Evolutionary conservation across 2,888 invertebrate genomes (phyloP).

Genomic region (Augiades crinisus): DNA sequence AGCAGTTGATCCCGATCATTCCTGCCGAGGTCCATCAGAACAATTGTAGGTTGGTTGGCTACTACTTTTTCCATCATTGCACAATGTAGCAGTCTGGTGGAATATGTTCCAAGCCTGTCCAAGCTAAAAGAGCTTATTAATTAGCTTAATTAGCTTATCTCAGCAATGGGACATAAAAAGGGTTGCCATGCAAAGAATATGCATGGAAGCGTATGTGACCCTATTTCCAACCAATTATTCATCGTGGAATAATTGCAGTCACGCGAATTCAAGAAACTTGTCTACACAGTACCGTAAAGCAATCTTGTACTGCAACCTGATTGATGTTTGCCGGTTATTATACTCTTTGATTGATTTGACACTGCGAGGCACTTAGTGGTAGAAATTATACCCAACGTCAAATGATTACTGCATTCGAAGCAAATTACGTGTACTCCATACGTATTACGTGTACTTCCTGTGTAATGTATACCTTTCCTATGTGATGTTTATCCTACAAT

Average conservation of each 20-base stretch:
- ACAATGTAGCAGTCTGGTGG: no score
- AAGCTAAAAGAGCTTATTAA: no score
- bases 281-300: background rate
- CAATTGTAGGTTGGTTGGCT: no score
- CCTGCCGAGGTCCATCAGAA: no score
- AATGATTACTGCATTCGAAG: background rate
- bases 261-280: slow-evolving; percentile 16
- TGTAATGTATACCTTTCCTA: no score
- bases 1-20: no score
- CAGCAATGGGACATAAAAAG: no score
- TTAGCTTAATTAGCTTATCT: no score
- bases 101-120: no score
- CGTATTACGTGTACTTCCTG: no score
- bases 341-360: background rate
- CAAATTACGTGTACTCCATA: background rate
- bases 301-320: slow-evolving; percentile 8
- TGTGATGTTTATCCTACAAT: no score
- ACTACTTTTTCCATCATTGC: no score
- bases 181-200: background rate
- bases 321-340: background rate
- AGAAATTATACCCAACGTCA: background rate
- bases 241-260: slow-evolving; percentile 15
- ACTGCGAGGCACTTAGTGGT: background rate
- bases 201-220: slow-evolving; percentile 11
- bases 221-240: slow-evolving; percentile 19